phyloP scores from a whole-genome alignment of 2,888 invertebrate species.

The Incurvaria masculella region DNA sequence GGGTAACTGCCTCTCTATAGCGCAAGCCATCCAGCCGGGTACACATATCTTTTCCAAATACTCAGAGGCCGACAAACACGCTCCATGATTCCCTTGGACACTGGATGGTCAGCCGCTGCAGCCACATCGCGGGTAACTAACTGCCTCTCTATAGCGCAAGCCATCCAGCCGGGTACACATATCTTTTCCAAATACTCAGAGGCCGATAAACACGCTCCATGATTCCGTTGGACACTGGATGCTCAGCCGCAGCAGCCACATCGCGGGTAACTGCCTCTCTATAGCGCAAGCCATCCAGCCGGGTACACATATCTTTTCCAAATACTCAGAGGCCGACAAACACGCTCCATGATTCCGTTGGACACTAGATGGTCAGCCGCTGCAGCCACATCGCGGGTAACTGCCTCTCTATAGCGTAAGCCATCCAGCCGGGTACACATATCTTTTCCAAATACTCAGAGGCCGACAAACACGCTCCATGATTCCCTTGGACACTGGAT shows the following conservation, averaged over 20 bases:
- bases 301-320: constrained; percentile 72
- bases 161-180: constrained; percentile 64
- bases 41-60: constrained; percentile 80
- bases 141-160: no score
- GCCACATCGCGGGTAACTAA: constrained; percentile 41
- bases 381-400: constrained; percentile 48
- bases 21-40: constrained; percentile 67
- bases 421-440: constrained; percentile 66
- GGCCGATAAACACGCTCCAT: constrained; percentile 81
- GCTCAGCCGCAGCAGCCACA: constrained; percentile 44
- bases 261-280: constrained; percentile 54
- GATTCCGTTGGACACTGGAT: constrained; percentile 45
- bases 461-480: constrained; percentile 81
- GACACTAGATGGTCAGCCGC: constrained; percentile 41
- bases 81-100: constrained; percentile 58
- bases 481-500: constrained; percentile 45
- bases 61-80: constrained; percentile 82
- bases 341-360: constrained; percentile 67
- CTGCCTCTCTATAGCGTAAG: constrained; percentile 65
- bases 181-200: constrained; percentile 85
- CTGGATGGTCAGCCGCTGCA: constrained; percentile 44
- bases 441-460: constrained; percentile 84
- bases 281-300: constrained; percentile 68
- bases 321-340: constrained; percentile 83
- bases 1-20: constrained; percentile 62